phyloP scores from a whole-genome alignment of 2,888 invertebrate genomes.

The Archips crataeganus region DNA sequence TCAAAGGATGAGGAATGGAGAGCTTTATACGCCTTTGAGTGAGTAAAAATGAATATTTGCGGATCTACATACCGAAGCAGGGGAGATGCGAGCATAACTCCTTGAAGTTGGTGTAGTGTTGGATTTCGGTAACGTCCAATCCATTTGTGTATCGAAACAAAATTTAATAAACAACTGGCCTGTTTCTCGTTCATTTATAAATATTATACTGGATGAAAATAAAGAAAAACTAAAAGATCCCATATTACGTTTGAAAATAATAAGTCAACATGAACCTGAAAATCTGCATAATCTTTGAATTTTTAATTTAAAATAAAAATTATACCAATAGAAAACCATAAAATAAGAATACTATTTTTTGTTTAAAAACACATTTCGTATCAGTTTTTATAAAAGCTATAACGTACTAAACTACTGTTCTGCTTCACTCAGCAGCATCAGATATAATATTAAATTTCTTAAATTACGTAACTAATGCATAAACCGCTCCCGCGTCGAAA shows the following conservation, averaged over 20 bases:
- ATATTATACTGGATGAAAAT: not conserved
- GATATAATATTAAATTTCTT: no score
- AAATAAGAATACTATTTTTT: no score
- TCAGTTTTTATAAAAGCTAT: not conserved
- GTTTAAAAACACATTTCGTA: no score
- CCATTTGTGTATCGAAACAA: constrained; percentile 37
- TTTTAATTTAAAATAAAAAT: no score
- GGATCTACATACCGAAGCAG: constrained; percentile 54
- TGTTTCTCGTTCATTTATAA: not conserved
- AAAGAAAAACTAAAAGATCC: not conserved
- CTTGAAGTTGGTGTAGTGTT: constrained; percentile 42
- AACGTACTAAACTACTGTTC: not conserved
- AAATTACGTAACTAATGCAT: constrained; percentile 8
- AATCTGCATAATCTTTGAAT: not conserved
- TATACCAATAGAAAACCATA: no score
- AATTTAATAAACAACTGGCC: constrained; percentile 28
- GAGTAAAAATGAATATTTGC: constrained; percentile 71
- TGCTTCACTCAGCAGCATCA: no score
- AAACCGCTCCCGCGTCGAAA: constrained; percentile 18
- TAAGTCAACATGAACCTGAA: no score
- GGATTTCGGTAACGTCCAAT: constrained; percentile 41
- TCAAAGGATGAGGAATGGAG: constrained; percentile 79
- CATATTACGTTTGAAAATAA: not conserved
- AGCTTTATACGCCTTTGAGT: constrained; percentile 78
- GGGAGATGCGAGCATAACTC: constrained; percentile 39